Base-by-base conservation (phyloP, 1,140 invertebrate species). In the Ceratoteleas bidentatus region DNA sequence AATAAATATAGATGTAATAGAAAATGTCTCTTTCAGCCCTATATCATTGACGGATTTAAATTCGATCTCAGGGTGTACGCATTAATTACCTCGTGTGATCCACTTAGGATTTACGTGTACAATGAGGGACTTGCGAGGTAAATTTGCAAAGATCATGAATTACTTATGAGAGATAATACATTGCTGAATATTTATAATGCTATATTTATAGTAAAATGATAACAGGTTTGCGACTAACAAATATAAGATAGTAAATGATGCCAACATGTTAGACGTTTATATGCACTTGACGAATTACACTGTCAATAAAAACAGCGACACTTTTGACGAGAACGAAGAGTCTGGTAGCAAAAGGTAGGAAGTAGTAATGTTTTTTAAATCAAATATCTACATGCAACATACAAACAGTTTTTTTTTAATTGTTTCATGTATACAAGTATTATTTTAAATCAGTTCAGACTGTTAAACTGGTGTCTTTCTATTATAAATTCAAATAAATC, bases 251-350 rank as follows among this genome's bases (percentile, higher is more conserved):
- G n/a, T n/a, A n/a, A n/a, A n/a, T n/a, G n/a, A n/a, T n/a, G n/a
- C n/a, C n/a, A n/a, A n/a, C n/a, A n/a, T n/a, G n/a, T 79, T 93
- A 0, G 97, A 98, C 87, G 93, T 97, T 36, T 99, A 95, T 88
- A 99, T 99, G 97, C 98, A 99, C 91, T 92, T 99, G 66, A 99
- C 98, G 0, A 99, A 99, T 92, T 99, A 99, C 88, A 96, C 97
- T 0, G 94, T 99, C 0, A 99, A 99, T 90, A 99, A 98, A 85
- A 79, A 79, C 11, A 79, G 75, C 14, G 66, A 79, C 15, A 79
- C 75, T 36, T 73, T 58, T 47, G 54, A 36, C 13, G 61, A 11
- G 13, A 68, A 79, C 15, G 75, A 72, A 11, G 60, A 72, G 47
- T 53, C 10, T 34, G 75, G 75, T 7, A 79, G 75, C 43, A 79